These are phyloP conservation scores for Microchrysa polita DNA, from an alignment of 2,888 invertebrate species.

Conservation along the genomic window DNA sequence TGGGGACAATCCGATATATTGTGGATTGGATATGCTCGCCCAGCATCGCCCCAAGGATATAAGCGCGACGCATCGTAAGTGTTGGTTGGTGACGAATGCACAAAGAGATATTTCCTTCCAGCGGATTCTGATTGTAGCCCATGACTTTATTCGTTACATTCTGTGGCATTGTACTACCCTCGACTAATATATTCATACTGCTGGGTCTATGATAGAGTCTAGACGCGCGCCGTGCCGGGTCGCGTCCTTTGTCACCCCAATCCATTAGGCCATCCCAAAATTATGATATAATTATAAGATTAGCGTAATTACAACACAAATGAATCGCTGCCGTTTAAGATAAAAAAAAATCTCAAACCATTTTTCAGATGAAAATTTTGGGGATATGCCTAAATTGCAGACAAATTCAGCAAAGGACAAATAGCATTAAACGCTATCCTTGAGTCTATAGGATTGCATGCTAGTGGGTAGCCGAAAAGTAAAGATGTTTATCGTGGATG, in stretches of 20 bases:
- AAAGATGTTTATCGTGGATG: too few species aligned
- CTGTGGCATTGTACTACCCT: constrained; percentile 1
- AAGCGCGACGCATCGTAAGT: neutral
- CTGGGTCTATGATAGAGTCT: neutral
- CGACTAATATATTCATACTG: too few species aligned
- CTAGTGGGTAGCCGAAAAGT: too few species aligned
- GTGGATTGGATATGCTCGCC: neutral
- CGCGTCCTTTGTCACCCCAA: neutral
- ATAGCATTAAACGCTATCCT: too few species aligned
- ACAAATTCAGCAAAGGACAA: too few species aligned
- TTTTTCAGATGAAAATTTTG: neutral
- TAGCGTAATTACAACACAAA: constrained; percentile 50
- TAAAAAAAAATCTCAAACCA: constrained; percentile 46
- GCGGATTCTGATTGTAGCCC: neutral
- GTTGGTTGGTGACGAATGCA: neutral
- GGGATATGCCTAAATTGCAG: neutral
- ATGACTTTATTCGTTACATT: constrained; percentile 1
- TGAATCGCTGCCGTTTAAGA: constrained; percentile 49
- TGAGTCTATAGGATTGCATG: too few species aligned
- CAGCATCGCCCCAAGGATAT: neutral
- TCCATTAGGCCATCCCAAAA: constrained; percentile 34
- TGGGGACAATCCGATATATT: neutral
- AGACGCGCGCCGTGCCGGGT: neutral
- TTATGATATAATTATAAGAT: constrained; percentile 50
- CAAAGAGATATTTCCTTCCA: neutral